These are phyloP conservation scores for Tenualosa thibaudeaui DNA, from an alignment of 2,797 vertebrate species.

Conservation along the genomic window DNA sequence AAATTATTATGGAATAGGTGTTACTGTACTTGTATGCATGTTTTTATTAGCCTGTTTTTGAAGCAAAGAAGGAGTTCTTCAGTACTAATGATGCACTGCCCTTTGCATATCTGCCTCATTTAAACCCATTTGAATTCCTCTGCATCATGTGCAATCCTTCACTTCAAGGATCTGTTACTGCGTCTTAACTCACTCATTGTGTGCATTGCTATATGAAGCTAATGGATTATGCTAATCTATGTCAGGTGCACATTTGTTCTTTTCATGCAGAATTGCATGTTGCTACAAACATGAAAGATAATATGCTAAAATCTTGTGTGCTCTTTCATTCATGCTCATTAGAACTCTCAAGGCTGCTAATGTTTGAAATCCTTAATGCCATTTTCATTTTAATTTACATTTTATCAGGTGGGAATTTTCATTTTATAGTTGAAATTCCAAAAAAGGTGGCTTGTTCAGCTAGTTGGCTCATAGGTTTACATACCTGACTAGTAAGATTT, in stretches of 20 bases:
- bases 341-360: not conserved
- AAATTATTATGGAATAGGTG: not conserved
- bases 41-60: not conserved
- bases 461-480: not conserved
- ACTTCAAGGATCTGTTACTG: not conserved
- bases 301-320: not conserved
- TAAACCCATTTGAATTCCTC: not conserved
- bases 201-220: not conserved
- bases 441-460: not conserved
- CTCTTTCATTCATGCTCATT: not conserved
- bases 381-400: not conserved
- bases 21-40: conserved; percentile 15
- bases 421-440: not conserved
- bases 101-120: not conserved
- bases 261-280: conserved; percentile 3
- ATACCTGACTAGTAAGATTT: not conserved
- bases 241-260: conserved; percentile 20
- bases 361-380: not conserved
- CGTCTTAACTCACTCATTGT: conserved; percentile 13
- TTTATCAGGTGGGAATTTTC: too few relatives aligned
- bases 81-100: not conserved
- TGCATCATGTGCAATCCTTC: not conserved
- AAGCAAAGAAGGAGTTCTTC: conserved; percentile 15
- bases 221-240: conserved; percentile 20
- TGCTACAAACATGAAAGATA: conserved; percentile 2